Base-by-base conservation (phyloP, 2,888 invertebrate species). In the Pherbina coryleti region DNA sequence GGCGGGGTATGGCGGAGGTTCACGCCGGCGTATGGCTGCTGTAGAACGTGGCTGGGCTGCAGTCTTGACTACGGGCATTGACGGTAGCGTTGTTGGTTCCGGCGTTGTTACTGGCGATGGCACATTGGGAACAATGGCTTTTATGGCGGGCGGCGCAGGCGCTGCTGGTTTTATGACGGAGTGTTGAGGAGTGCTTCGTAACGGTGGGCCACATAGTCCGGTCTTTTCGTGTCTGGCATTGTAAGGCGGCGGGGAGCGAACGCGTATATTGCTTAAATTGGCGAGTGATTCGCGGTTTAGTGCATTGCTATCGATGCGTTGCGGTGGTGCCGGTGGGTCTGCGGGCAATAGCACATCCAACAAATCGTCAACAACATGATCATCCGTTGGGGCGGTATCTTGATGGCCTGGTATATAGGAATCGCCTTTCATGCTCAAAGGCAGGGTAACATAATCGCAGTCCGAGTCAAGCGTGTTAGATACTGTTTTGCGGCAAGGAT, bases 401-500 rank as follows among this genome's bases (percentile, higher is more conserved):
- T 92, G 91, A 81, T 92, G 92, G 1, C 92, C 92, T 81, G 91
- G 91, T 79, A 92, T 90, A 84, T 92, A 92, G 86, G 92, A 92
- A 82, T 92, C 92, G 28, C 92, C 92, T 66, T 85, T 87, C 86
- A 92, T 91, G 0, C 92, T 91, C 73, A 92, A 84, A 2, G 93
- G 93, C 85, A 96, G 90, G 79, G 96, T 95, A 1, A 97, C 97
- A 87, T 97, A 97, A 88, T 97, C 97, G 37, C 96, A 96, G 84
- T 96, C 96, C 0, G 97, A 96, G 87, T 97, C 96, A 84, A 97
- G 91, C 0, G 95, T 96, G 82, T 94, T 93, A 84, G 96, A 96
- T 57, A 96, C 95, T 0, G 95, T 95, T 85, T 95, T 95, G 28
- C 93, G 90, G 0, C 92, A 92, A 1, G 94, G 96, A 90, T 96